phyloP scores from a whole-genome alignment of 1,140 invertebrate genomes.

The Branchinecta lindahli region DNA sequence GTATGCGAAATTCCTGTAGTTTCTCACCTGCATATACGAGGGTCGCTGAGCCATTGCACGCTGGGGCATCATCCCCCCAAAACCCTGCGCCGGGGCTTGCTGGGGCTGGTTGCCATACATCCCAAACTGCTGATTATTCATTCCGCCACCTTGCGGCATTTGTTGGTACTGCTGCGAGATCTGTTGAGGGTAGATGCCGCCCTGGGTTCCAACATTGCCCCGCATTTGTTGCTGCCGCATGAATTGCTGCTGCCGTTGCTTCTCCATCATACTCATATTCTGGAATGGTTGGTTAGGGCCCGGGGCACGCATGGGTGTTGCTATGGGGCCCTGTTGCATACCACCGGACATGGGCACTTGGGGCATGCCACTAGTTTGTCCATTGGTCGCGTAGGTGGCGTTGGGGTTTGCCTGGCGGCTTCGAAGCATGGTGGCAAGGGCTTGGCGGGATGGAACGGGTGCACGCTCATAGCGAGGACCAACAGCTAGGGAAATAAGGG shows the following conservation, averaged over 20 bases:
- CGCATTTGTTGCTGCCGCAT: slow-evolving; percentile 37
- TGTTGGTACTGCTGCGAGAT: slow-evolving; percentile 34
- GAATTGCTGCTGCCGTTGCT: slow-evolving; percentile 26
- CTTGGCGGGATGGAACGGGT: slow-evolving; percentile 63
- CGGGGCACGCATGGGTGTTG: background rate
- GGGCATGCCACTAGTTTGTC: slow-evolving; percentile 22
- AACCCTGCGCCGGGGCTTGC: slow-evolving; percentile 10
- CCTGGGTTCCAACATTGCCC: slow-evolving; percentile 28
- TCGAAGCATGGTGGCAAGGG: slow-evolving; percentile 66
- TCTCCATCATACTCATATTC: slow-evolving; percentile 36
- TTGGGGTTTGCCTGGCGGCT: slow-evolving; percentile 33
- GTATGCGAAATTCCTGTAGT: no score
- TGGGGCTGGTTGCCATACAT: slow-evolving; percentile 17
- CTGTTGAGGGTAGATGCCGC: slow-evolving; percentile 41
- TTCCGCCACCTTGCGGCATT: slow-evolving; percentile 27
- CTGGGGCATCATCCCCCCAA: slow-evolving; percentile 11
- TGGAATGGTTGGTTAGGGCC: slow-evolving; percentile 34
- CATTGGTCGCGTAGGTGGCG: slow-evolving; percentile 10
- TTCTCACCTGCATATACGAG: slow-evolving; percentile 13
- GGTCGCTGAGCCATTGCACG: slow-evolving; percentile 12
- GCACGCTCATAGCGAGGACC: slow-evolving; percentile 47
- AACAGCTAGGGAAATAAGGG: slow-evolving; percentile 22
- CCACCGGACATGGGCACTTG: slow-evolving; percentile 33
- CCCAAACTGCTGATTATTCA: slow-evolving; percentile 16
- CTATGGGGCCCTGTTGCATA: slow-evolving; percentile 24